Conservation (phyloP, 2,113 vertebrate genomes). For the Fulmarus glacialis region DNA sequence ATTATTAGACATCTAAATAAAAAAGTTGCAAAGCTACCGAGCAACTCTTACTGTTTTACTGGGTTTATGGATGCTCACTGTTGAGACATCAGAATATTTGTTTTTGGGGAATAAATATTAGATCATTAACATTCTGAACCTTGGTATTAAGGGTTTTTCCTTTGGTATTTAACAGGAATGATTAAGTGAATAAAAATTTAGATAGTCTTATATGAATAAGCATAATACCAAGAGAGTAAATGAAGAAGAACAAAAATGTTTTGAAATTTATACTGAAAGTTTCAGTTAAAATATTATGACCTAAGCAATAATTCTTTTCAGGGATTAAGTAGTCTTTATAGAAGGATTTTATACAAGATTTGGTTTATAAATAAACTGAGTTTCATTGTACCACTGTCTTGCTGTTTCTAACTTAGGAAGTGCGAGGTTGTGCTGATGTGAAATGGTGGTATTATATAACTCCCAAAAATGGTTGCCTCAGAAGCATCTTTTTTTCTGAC, state of each 20-base stretch:
- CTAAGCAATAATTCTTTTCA: background rate
- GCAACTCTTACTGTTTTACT: background rate
- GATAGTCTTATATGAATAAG: background rate
- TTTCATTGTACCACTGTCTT: background rate
- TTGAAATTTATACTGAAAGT: background rate
- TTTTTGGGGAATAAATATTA: background rate
- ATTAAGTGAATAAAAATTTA: background rate
- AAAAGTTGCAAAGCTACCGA: background rate
- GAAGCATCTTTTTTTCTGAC: background rate
- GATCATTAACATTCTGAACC: background rate
- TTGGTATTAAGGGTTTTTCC: background rate
- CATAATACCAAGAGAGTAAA: background rate
- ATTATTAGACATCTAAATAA: background rate
- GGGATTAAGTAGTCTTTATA: background rate
- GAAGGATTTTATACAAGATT: background rate
- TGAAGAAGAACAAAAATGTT: background rate
- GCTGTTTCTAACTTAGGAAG: background rate
- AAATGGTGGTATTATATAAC: background rate
- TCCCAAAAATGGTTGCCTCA: background rate
- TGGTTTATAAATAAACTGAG: background rate
- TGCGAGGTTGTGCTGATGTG: background rate
- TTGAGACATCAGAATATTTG: background rate
- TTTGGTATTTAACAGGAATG: background rate
- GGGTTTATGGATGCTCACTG: background rate
- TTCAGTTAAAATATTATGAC: background rate